Evolutionary conservation across 2,797 vertebrate genomes (phyloP), one percentile per base, ranked within the genome.

Genomic region (Gouania willdenowi): DNA sequence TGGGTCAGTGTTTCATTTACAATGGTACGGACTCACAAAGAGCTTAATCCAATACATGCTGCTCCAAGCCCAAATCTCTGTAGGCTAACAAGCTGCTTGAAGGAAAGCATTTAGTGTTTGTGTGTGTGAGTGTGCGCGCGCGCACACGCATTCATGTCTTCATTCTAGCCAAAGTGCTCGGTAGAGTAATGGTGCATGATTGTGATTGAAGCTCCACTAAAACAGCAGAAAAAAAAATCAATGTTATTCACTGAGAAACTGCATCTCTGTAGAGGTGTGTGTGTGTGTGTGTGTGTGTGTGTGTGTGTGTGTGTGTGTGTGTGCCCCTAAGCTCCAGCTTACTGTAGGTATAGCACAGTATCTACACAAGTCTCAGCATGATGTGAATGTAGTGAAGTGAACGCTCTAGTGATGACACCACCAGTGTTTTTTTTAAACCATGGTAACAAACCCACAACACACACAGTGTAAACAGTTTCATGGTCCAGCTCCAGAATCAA

Each of bases 141-240:
- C n/a, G n/a, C n/a, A n/a, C n/a, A n/a, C n/a, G n/a, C 44, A 53
- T 54, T 50, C 38, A 40, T 63, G 52, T 65, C 37, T 54, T 24
- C 41, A 38, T 41, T 55, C 41, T 46, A 67, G 38, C 34, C 60
- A 75, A 51, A 78, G 60, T 65, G 55, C 53, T 48, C 36, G 37
- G 58, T 41, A 16, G 74, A 43, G 67, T 81, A 79, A 83, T 79
- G 77, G 67, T 17, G 30, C 64, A 67, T 77, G 58, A 83, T 73
- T 65, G 64, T 63, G 77, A 84, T 71, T 65, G 75, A 80, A 58
- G 63, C 69, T 66, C 37, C 38, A 23, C 63, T 45, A 47, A 56
- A 61, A 56, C 58, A 42, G 51, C 53, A 20, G 20, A 6, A 14
- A 48, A 32, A 18, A 71, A 79, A 80, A 87, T 85, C 77, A 74